A percentile compares a stretch with the other conserved stretches of the same genome.
Conservation (phyloP, 2,797 vertebrate genomes). For the Girardinus metallicus region DNA sequence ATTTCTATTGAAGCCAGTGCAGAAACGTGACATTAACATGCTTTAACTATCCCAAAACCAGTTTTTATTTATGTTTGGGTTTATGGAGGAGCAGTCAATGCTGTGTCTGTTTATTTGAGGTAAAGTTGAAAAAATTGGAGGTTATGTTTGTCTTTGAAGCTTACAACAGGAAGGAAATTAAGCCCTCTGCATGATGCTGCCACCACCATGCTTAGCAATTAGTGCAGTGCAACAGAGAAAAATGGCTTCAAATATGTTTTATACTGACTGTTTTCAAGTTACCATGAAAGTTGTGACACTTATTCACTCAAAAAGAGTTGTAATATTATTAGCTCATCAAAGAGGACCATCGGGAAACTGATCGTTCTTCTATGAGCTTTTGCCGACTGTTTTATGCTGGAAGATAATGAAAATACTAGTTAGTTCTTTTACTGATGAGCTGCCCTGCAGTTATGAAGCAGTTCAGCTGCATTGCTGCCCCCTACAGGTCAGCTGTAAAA, state of each 20-base stretch:
- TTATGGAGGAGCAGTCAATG: neutral
- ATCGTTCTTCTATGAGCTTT: neutral
- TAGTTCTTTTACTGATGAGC: neutral
- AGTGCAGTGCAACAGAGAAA: neutral
- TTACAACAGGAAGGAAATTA: too few species aligned
- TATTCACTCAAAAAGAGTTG: neutral
- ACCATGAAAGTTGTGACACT: neutral
- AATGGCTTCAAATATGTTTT: neutral
- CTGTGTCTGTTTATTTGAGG: neutral
- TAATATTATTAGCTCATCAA: neutral
- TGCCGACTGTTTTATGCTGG: neutral
- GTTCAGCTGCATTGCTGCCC: neutral
- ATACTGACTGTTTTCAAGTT: neutral
- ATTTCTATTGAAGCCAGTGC: neutral
- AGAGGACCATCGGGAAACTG: neutral
- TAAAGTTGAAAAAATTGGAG: neutral
- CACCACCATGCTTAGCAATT: too few species aligned
- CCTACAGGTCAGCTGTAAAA: neutral
- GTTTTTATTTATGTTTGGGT: neutral
- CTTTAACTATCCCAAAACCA: neutral
- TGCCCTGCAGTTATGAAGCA: neutral
- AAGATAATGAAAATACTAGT: neutral
- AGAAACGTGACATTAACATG: neutral
- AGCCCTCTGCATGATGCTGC: too few species aligned
- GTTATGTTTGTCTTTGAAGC: neutral